Evolutionary conservation across 1,140 invertebrate species (phyloP), one percentile per base, ranked within the genome.

Genomic region (Stegodyphus dumicola): DNA sequence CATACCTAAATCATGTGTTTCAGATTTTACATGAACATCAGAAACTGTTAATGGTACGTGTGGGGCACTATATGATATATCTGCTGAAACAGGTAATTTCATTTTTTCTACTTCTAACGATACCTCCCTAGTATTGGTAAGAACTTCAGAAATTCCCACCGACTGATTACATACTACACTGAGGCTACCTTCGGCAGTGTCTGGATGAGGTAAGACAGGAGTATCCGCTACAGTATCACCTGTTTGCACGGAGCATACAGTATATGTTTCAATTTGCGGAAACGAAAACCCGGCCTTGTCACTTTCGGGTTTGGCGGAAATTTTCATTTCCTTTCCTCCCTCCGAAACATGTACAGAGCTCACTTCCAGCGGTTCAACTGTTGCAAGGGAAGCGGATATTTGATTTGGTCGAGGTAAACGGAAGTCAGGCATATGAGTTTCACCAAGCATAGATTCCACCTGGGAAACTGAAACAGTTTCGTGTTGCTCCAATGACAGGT

Each of bases 371-470:
- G 80, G 53, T 17, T 84, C 69, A 0, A 51, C 52, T 5, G 54
- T 7, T 13, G 51, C 6, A 3, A 87, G n/a, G 17, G 76, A 70
- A 15, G 73, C 33, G 15, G 9, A 7, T 13, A 74, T 66, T 48
- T 85, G 17, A 54, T 52, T 75, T 49, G 67, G 66, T 33, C 90
- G 88, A 15, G 90, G 76, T 69, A 89, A 89, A 11, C 92, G 87
- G 90, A 92, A 92, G 51, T 89, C 90, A 67, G 89, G 87, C 88
- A 92, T 88, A 4, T 92, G 90, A 6, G 91, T 90, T 89, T 90
- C 91, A 81, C 92, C 89, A 76, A 53, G 10, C 49, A 15, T 67
- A 6, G 83, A 70, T 73, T 74, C 80, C 5, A 88, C 64, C 87
- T 89, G 87, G n/a, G 69, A 52, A 56, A 89, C 80, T n/a, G 67